Percentiles rank a stretch among this genome's conserved stretches.
Conservation (phyloP, 2,113 vertebrate genomes). For the Hoplias malabaricus region DNA sequence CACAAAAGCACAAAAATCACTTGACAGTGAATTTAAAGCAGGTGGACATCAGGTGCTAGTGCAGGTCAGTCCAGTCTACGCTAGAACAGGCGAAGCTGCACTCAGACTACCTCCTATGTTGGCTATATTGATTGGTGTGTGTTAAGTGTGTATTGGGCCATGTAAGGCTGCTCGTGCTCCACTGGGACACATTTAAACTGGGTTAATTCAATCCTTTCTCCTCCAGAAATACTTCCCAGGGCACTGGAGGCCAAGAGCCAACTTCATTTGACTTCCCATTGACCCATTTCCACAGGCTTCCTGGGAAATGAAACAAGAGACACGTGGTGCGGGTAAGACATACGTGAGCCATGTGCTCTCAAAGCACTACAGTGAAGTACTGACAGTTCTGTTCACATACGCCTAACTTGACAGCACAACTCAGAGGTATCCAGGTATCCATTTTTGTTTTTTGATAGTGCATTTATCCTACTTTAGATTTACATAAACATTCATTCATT, state of each 20-base stretch:
- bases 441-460: too few relatives aligned
- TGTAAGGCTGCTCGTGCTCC: conserved; percentile 51
- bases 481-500: too few relatives aligned
- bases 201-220: conserved; percentile 76
- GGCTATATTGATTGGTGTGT: conserved; percentile 51
- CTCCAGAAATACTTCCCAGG: conserved; percentile 73
- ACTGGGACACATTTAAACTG: conserved; percentile 69
- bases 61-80: not conserved
- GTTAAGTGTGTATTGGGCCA: conserved; percentile 57
- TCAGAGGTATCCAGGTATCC: too few relatives aligned
- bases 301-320: conserved; percentile 57
- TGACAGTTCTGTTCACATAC: not conserved
- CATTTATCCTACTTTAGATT: too few relatives aligned
- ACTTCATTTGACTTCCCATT: conserved; percentile 75
- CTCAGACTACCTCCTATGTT: conserved; percentile 51
- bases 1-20: not conserved
- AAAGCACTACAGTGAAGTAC: conserved; percentile 7
- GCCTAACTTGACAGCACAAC: too few relatives aligned
- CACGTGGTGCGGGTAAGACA: conserved; percentile 10
- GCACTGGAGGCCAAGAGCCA: conserved; percentile 72
- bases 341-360: not conserved
- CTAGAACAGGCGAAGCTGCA: not conserved
- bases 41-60: not conserved
- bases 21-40: not conserved
- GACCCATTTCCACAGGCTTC: conserved; percentile 72